phyloP scores from a whole-genome alignment of 2,113 vertebrate species.

The Saguinus imperator region DNA sequence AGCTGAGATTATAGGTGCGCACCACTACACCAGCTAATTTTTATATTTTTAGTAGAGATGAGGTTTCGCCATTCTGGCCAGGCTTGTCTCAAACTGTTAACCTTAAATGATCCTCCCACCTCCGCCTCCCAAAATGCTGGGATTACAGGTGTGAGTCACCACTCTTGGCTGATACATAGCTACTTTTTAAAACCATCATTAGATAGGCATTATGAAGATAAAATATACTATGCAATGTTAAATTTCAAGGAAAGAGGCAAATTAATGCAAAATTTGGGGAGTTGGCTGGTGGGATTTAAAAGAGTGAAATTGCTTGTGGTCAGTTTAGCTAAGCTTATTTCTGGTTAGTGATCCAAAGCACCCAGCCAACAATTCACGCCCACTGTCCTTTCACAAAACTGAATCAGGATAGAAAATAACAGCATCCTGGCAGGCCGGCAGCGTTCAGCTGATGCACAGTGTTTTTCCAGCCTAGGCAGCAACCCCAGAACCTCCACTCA shows the following conservation, averaged over 20 bases:
- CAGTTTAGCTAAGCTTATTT: background rate
- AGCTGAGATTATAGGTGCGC: too few species aligned
- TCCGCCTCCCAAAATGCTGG: too few species aligned
- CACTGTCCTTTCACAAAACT: constrained; percentile 66
- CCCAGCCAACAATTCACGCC: constrained; percentile 2
- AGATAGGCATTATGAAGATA: background rate
- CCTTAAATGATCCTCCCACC: too few species aligned
- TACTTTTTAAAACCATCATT: constrained; percentile 5
- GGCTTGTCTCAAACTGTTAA: too few species aligned
- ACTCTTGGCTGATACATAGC: background rate
- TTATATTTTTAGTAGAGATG: too few species aligned
- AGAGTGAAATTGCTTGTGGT: background rate
- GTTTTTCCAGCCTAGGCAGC: constrained; percentile 43
- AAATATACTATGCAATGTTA: background rate
- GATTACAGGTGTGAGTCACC: background rate
- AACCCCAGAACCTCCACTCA: background rate
- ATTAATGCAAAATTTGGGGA: background rate
- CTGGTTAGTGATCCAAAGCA: background rate
- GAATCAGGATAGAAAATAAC: constrained; percentile 43
- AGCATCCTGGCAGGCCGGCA: constrained; percentile 10
- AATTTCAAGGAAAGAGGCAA: constrained; percentile 18
- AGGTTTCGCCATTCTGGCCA: too few species aligned
- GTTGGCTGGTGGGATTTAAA: background rate
- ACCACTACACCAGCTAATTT: too few species aligned
- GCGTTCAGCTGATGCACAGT: constrained; percentile 36